A percentile compares a stretch with the other conserved stretches of the same genome.
These are phyloP conservation scores for Nannobrachium achirus DNA, from an alignment of 2,113 vertebrate genomes.

Conservation along the genomic window DNA sequence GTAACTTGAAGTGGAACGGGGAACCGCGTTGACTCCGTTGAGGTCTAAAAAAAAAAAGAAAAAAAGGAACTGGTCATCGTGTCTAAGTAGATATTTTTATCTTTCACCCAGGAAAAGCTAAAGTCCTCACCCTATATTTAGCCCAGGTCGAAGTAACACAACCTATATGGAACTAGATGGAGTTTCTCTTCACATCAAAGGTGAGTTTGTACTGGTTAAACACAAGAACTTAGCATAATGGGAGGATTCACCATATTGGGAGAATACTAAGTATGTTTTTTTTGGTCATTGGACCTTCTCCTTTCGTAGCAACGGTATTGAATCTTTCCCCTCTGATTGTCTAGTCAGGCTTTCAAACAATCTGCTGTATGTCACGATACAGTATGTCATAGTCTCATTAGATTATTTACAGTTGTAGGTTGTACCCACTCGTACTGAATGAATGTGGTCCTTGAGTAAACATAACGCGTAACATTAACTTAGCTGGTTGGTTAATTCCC, in stretches of 20 bases:
- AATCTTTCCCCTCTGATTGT: neutral
- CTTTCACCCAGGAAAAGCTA: constrained; percentile 23
- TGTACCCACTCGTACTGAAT: neutral
- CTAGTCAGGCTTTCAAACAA: neutral
- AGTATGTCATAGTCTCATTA: too few relatives aligned
- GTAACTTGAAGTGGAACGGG: constrained; percentile 30
- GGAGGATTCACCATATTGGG: neutral
- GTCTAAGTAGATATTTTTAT: neutral
- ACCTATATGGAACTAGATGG: constrained; percentile 54
- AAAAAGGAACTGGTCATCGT: neutral
- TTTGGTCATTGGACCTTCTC: neutral
- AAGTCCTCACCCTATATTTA: neutral
- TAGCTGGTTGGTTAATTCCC: constrained; percentile 57
- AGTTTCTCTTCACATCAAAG: constrained; percentile 62
- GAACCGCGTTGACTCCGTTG: neutral
- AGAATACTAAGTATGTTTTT: neutral
- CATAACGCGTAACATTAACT: constrained; percentile 32
- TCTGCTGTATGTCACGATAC: too few relatives aligned
- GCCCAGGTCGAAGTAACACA: neutral
- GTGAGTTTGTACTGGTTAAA: constrained; percentile 61
- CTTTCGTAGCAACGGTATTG: neutral
- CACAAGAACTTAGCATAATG: neutral
- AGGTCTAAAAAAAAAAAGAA: constrained; percentile 6
- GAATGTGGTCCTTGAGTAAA: constrained; percentile 23
- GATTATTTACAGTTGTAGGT: too few relatives aligned